Evolutionary conservation across 2,888 invertebrate species (phyloP), one percentile per base, ranked within the genome.

Genomic region (Drosophila niveifrons): DNA sequence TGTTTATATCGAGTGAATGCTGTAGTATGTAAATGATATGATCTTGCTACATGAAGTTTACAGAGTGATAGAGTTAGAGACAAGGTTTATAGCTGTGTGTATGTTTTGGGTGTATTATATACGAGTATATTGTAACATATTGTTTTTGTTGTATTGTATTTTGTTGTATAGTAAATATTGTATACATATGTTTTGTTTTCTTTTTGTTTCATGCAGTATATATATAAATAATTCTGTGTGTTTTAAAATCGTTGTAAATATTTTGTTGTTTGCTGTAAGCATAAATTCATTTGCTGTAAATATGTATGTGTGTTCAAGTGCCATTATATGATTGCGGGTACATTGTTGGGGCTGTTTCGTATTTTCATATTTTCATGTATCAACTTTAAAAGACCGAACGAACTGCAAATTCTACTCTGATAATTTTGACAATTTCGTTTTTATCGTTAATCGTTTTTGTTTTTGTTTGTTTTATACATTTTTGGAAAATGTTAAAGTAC

Each of bases 401-500:
- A 36, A 36, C 3, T 36, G 31, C 31, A n/a, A n/a, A 71, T 10
- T 41, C 8, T 9, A 36, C 36, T 41, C 41, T 66, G 50, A 28
- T 63, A 44, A 66, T 58, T 56, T 18, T 1, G 44, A 29, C 53
- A 53, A 53, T 46, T 39, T 52, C 9, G 23, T 36, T 17, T 52
- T 48, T 68, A n/a, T 23, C 23, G 6, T 23, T 23, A n/a, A n/a
- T n/a, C n/a, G n/a, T n/a, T 55, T 44, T 39, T 43, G 15, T 46
- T 51, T 55, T 59, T 48, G 43, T 43, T 48, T 52, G n/a, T n/a
- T 68, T 23, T 68, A 69, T 72, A 85, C 85, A 85, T 89, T 85
- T 89, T 85, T 88, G 75, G 80, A 89, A 85, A 85, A 89, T 88
- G 85, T 71, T 89, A 83, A 89, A 89, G 89, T 83, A 82, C 89